phyloP scores from a whole-genome alignment of 2,797 vertebrate species.

The Fratercula arctica region DNA sequence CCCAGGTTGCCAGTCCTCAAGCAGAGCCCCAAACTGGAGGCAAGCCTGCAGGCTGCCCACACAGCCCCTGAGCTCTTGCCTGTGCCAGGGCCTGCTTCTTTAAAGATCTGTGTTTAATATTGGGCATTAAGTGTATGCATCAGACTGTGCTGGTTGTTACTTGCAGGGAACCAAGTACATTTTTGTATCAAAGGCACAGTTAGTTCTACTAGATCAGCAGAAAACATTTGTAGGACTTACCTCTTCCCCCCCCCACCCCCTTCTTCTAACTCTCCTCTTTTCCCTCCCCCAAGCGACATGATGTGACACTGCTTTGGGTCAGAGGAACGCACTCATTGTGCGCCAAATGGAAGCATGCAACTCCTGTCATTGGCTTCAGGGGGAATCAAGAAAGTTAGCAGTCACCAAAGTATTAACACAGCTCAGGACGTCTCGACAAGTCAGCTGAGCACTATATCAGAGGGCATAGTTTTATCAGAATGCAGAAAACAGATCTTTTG shows the following conservation, averaged over 20 bases:
- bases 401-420: background rate
- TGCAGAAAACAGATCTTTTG: background rate
- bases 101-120: background rate
- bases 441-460: background rate
- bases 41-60: background rate
- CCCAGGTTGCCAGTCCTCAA: background rate
- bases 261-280: background rate
- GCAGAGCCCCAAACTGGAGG: background rate
- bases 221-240: background rate
- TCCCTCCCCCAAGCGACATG: accelerated
- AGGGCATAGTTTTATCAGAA: background rate
- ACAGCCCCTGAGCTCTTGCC: background rate
- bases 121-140: background rate
- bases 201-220: background rate
- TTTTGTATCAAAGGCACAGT: background rate
- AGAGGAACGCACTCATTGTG: background rate
- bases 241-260: background rate
- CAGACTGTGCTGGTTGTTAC: background rate
- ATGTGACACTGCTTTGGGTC: background rate
- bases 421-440: background rate
- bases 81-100: background rate
- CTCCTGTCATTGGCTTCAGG: background rate
- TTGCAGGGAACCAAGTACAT: background rate
- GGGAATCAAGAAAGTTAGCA: background rate
- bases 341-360: background rate